Base-by-base conservation (phyloP, 2,797 vertebrate genomes). In the Echiichthys vipera region DNA sequence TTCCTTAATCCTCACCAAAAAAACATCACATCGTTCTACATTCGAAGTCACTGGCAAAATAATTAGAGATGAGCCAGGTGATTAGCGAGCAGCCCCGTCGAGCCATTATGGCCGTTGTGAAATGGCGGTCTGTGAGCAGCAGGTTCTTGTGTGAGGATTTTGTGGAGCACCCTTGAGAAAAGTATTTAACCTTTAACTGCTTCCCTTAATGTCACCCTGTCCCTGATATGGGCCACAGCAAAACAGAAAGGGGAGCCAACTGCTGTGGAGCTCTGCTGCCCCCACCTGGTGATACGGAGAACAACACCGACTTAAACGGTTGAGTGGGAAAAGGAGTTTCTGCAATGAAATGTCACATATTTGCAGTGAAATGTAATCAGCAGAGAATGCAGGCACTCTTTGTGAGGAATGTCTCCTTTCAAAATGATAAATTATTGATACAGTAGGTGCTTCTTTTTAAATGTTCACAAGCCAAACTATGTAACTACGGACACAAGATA, bases 171-270 rank as follows among this genome's bases (percentile, higher is more conserved):
- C 88, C 89, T 82, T 68, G 92, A 90, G 89, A 83, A 84, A 89
- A 83, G 84, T 90, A 88, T 91, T 92, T 92, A 91, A 93, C 91
- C 92, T 92, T 91, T 91, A 89, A 87, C 86, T 89, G 84, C 79
- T 85, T 90, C 78, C 69, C 71, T 87, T 90, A 87, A 91, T 89
- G 90, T 91, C 89, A 90, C 75, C 49, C 61, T 68, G 77, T 81
- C 81, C 86, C 86, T 80, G 77, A 84, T 71, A 85, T 71, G 29
- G 67, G 67, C 74, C 63, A 55, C 39, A 71, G 64, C 25, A 54
- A 47, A 71, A 51, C 32, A 50, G 49, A 34, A 32, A 37, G 18
- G 14, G 0, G 14, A 39, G 17, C 1, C 14, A 25, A 20, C 13
- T 9, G 32, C 61, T 68, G 72, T 89, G 87, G 88, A 84, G 75